Base-by-base conservation (phyloP, 2,113 vertebrate genomes). In the Phoxinus phoxinus region DNA sequence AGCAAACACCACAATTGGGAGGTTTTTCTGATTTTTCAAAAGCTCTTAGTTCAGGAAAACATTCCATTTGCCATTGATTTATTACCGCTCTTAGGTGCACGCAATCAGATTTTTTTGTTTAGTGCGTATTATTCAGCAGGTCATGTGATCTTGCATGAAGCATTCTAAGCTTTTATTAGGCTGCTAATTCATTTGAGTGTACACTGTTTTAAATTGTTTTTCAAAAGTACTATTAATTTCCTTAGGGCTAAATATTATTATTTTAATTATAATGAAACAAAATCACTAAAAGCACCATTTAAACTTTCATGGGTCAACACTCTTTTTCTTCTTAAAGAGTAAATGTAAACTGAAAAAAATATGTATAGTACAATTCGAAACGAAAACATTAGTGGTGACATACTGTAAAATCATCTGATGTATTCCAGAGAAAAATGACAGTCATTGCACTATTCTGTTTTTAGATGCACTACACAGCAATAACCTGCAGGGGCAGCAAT, bases 401-500 rank as follows among this genome's bases (percentile, higher is more conserved):
- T 35, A 37, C 44, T 51, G 25, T 27, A 48, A 67, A 65, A 80
- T 56, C 48, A 12, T 77, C 32, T 58, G 3, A 25, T 2, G 35
- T 81, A 30, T 44, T 81, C 37, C 78, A 81, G 65, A 72, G 51
- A 53, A 53, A 56, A 71, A 46, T 72, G 25, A 44, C 35, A 46
- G 46, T 67, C 27, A 74, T 61, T 59, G 67, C 67, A 83, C n/a
- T 7, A 61, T 41, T 72, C 84, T 86, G 41, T 71, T n/a, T 87
- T 44, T 41, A 13, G 23, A 63, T 85, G 67, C 76, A 84, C 9
- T 81, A 53, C 48, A 86, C 23, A 77, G 67, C 61, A 63, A 71
- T 53, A 84, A 53, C 84, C 87, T 65, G 67, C 71, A 84, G 84
- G 53, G 84, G 85, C 79, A 86, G 79, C 67, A 75, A 77, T n/a